Conservation (phyloP, 1,140 invertebrate species). For the Vollenhovia emeryi region DNA sequence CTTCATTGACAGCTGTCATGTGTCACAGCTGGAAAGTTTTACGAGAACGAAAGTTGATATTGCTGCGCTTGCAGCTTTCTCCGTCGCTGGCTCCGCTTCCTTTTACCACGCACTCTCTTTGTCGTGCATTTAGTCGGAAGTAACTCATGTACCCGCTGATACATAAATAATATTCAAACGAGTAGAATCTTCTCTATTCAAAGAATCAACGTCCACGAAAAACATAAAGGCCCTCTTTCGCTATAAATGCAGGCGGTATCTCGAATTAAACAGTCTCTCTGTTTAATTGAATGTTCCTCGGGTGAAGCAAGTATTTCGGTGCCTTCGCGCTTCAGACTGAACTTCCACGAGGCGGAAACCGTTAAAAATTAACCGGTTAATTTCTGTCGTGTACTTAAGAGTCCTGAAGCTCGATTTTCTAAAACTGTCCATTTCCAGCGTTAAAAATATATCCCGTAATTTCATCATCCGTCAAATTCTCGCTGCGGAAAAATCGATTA, state of each 20-base stretch:
- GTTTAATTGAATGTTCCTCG: background rate
- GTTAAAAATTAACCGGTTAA: background rate
- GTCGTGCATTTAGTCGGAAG: background rate
- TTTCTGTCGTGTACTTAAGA: background rate
- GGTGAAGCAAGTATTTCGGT: background rate
- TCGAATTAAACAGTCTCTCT: background rate
- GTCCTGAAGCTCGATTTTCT: background rate
- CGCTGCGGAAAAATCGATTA: background rate
- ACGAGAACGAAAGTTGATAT: conserved; percentile 77
- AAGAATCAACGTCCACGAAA: background rate
- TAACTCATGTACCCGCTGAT: background rate
- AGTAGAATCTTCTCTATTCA: background rate
- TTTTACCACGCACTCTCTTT: background rate
- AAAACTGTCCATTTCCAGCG: background rate
- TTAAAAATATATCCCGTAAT: background rate
- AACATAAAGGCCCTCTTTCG: background rate
- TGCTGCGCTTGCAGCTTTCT: conserved; percentile 72
- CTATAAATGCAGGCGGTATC: background rate
- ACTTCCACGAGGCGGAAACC: background rate
- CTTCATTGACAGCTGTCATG: conserved; percentile 81
- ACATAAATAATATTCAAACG: background rate
- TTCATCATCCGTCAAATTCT: background rate
- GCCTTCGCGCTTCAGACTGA: background rate
- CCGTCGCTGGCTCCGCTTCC: background rate
- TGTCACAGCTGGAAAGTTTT: conserved; percentile 79